These are phyloP conservation scores for Oncopodura yosiiana DNA, from an alignment of 1,140 invertebrate genomes.

Conservation along the genomic window DNA sequence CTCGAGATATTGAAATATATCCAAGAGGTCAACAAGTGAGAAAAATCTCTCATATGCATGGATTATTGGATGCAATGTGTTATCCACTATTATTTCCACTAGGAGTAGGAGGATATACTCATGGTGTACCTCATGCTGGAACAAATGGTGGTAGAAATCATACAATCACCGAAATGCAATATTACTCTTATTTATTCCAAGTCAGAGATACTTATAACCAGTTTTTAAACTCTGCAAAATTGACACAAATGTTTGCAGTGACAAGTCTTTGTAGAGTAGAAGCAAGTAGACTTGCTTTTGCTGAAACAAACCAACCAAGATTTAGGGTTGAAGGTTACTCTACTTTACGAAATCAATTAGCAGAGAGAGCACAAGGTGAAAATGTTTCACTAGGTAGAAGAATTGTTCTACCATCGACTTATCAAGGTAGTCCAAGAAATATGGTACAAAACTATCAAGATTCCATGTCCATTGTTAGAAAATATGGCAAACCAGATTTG, in stretches of 20 bases:
- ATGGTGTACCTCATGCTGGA: not conserved
- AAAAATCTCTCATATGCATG: slow-evolving; percentile 1
- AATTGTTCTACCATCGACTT: slow-evolving; percentile 26
- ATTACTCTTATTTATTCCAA: slow-evolving; percentile 12
- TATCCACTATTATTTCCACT: slow-evolving; percentile 40
- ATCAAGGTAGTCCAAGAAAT: slow-evolving; percentile 35
- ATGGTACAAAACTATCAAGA: slow-evolving; percentile 41
- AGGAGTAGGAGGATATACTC: slow-evolving; percentile 39
- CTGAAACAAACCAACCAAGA: slow-evolving; percentile 15
- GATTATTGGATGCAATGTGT: slow-evolving; percentile 35
- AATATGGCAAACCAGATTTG: slow-evolving; percentile 41
- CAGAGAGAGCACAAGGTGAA: slow-evolving; percentile 39
- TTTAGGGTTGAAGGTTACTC: slow-evolving; percentile 36
- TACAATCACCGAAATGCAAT: slow-evolving; percentile 4
- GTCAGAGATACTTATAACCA: slow-evolving; percentile 25
- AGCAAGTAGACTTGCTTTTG: slow-evolving; percentile 16
- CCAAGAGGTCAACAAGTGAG: not conserved
- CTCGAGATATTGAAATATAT: slow-evolving; percentile 23
- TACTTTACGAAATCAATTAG: slow-evolving; percentile 39
- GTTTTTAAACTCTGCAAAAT: slow-evolving; percentile 33
- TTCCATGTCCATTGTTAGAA: slow-evolving; percentile 44
- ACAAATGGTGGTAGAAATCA: not conserved
- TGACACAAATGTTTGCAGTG: slow-evolving; percentile 39
- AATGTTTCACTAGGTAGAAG: slow-evolving; percentile 38
- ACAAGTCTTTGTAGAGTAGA: slow-evolving; percentile 30